phyloP scores from a whole-genome alignment of 2,113 vertebrate species.

The Neopipo cinnamomea region DNA sequence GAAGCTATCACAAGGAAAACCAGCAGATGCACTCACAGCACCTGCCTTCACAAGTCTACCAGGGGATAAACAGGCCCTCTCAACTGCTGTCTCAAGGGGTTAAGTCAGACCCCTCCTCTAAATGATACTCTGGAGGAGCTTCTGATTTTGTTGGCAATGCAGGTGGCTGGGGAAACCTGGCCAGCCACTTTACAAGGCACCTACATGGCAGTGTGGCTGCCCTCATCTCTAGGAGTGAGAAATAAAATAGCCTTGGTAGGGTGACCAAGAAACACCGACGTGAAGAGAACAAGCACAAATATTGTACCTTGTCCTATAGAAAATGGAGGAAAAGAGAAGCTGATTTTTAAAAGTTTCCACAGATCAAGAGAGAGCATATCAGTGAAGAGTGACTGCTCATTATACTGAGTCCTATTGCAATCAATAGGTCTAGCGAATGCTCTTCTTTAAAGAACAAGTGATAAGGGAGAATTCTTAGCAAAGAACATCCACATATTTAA shows the following conservation, averaged over 20 bases:
- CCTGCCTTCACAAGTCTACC: not conserved
- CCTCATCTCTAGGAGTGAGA: not conserved
- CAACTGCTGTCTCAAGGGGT: no score
- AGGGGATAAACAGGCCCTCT: rapidly evolving
- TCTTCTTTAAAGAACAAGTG: not conserved
- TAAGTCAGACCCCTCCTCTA: not conserved
- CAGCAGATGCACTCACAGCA: not conserved
- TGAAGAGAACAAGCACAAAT: not conserved
- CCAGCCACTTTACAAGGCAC: not conserved
- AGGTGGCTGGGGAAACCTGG: not conserved
- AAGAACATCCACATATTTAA: not conserved
- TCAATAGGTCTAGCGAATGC: not conserved
- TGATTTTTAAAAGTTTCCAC: not conserved
- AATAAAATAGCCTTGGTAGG: not conserved
- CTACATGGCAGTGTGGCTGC: no score
- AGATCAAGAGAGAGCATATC: not conserved
- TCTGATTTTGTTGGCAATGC: not conserved
- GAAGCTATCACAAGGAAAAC: not conserved
- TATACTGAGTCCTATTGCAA: not conserved
- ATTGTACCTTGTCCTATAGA: not conserved
- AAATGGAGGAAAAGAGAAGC: not conserved
- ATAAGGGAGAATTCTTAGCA: not conserved
- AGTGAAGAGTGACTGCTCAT: not conserved
- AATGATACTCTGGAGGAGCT: not conserved
- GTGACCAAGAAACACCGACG: not conserved